Evolutionary conservation across 2,797 vertebrate genomes (phyloP).

Genomic region (Pachyuromys duprasi): DNA sequence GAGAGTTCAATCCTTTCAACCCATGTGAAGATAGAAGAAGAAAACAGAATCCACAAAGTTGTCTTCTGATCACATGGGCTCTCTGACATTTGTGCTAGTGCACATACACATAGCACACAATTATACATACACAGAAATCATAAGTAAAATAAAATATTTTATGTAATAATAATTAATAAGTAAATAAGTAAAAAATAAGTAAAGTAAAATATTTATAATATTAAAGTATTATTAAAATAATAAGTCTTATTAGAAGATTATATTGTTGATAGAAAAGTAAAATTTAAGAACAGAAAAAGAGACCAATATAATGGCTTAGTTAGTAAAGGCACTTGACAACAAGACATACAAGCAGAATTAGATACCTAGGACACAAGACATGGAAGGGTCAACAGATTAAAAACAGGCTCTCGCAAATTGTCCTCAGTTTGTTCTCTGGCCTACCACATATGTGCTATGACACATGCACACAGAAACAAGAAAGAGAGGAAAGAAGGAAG

Average conservation of each 20-base stretch:
- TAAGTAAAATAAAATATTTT: not conserved
- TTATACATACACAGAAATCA: not conserved
- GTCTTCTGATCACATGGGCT: not conserved
- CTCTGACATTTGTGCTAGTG: not conserved
- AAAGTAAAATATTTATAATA: not conserved
- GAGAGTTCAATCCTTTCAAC: not conserved
- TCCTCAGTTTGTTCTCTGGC: not conserved
- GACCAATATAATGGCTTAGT: not conserved
- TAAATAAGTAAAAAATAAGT: not conserved
- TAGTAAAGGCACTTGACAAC: not conserved
- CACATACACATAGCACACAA: not conserved
- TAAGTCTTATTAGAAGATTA: not conserved
- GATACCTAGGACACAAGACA: not conserved
- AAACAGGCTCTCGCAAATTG: not conserved
- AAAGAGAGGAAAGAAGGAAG: too few species aligned
- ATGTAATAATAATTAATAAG: not conserved
- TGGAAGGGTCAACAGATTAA: too few species aligned
- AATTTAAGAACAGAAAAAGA: not conserved
- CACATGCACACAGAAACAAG: fast-evolving
- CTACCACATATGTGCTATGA: not conserved
- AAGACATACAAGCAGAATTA: not conserved
- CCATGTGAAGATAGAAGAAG: not conserved
- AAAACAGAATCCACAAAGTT: not conserved
- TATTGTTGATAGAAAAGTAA: not conserved
- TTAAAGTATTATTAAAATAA: not conserved